phyloP scores from a whole-genome alignment of 1,140 invertebrate species.

The Zaprionus camerounensis region DNA sequence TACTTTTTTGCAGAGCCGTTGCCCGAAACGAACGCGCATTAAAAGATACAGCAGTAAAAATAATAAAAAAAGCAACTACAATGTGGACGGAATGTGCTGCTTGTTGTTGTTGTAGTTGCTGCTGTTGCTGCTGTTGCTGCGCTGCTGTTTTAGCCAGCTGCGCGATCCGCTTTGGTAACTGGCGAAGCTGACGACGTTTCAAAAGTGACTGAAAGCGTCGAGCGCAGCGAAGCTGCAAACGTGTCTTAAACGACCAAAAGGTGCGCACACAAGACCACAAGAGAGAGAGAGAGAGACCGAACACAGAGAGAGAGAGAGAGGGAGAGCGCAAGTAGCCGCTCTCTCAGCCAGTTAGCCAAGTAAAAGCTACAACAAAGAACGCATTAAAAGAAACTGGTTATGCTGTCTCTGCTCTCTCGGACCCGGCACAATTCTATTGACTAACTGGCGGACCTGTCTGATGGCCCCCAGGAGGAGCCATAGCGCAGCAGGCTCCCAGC shows the following conservation, averaged over 20 bases:
- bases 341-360: slow-evolving; percentile 16
- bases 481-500: slow-evolving; percentile 29
- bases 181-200: slow-evolving; percentile 56
- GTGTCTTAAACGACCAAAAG: slow-evolving; percentile 64
- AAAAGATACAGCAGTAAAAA: slow-evolving; percentile 37
- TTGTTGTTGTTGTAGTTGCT: slow-evolving; percentile 30
- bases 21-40: slow-evolving; percentile 57
- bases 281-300: slow-evolving; percentile 17
- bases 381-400: slow-evolving; percentile 64
- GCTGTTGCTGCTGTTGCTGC: slow-evolving; percentile 8
- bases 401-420: slow-evolving; percentile 21
- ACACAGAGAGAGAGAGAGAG: slow-evolving; percentile 3
- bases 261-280: slow-evolving; percentile 33
- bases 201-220: slow-evolving; percentile 64
- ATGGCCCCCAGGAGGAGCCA: slow-evolving; percentile 37
- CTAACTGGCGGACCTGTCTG: slow-evolving; percentile 40
- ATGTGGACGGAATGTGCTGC: slow-evolving; percentile 35
- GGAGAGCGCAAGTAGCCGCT: slow-evolving; percentile 11
- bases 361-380: slow-evolving; percentile 65
- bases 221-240: slow-evolving; percentile 67
- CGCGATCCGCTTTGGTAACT: slow-evolving; percentile 60
- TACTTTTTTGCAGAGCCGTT: slow-evolving; percentile 42
- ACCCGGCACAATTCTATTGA: slow-evolving; percentile 53
- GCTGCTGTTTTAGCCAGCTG: slow-evolving; percentile 35
- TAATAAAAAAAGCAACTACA: slow-evolving; percentile 43